Conservation (phyloP, 2,113 vertebrate species). For the Cavia aperea region DNA sequence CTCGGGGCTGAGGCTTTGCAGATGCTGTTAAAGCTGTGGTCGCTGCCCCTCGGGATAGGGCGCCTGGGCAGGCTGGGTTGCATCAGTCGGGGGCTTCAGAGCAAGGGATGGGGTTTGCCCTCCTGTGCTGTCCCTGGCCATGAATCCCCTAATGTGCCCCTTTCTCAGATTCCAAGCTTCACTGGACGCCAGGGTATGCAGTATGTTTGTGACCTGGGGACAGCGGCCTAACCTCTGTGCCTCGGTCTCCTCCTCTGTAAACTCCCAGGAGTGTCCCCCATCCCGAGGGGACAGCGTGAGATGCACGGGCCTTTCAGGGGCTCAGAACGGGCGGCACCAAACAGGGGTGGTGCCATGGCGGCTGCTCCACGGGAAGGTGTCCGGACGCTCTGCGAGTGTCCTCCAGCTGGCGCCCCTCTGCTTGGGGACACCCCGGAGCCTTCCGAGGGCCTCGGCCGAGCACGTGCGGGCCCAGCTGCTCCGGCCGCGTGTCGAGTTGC, state of each 20-base stretch:
- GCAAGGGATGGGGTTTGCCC: neutral
- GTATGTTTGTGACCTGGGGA: too few relatives aligned
- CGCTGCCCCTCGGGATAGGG: neutral
- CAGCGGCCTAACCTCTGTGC: neutral
- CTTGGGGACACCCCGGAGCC: constrained; percentile 48
- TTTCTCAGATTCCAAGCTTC: neutral
- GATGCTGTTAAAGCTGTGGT: neutral
- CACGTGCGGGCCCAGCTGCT: constrained; percentile 58
- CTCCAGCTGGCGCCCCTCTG: accelerated
- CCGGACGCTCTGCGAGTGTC: too few relatives aligned
- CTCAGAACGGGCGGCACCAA: neutral
- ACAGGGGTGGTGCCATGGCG: neutral
- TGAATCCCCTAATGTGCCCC: neutral
- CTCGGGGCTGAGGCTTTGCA: neutral
- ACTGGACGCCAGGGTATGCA: neutral
- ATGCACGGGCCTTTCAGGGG: neutral
- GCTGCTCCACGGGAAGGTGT: too few relatives aligned
- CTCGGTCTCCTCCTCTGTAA: neutral
- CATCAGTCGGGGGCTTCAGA: too few relatives aligned
- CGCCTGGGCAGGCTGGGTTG: neutral
- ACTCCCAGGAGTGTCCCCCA: accelerated
- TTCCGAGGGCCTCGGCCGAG: constrained; percentile 67
- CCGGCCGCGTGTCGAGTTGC: constrained; percentile 48
- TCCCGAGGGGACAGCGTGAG: accelerated
- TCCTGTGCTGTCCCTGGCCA: neutral